These are phyloP conservation scores for Hanleya hanleyi DNA, from an alignment of 2,888 invertebrate genomes.

Conservation along the genomic window DNA sequence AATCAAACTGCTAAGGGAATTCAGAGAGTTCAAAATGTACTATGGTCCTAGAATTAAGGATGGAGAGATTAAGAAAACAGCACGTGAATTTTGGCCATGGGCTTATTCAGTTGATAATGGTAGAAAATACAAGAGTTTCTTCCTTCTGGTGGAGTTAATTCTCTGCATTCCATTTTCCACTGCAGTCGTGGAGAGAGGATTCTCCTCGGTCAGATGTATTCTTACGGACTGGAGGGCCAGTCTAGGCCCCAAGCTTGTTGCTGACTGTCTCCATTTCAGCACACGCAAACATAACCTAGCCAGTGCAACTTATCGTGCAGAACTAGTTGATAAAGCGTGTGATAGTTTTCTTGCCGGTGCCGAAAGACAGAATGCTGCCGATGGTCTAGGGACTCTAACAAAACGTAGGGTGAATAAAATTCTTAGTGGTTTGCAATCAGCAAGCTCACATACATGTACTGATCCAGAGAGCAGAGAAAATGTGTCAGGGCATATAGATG, in stretches of 20 bases:
- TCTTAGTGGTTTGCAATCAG: neutral
- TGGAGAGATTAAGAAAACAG: neutral
- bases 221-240: neutral
- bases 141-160: neutral
- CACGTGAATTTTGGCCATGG: neutral
- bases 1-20: neutral
- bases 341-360: neutral
- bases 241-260: neutral
- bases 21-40: neutral
- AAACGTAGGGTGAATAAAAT: neutral
- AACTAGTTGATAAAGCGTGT: neutral
- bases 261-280: neutral
- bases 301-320: neutral
- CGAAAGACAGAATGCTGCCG: neutral
- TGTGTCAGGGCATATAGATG: too few species aligned
- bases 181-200: neutral
- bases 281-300: neutral
- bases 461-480: too few species aligned
- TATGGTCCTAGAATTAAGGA: neutral
- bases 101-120: neutral
- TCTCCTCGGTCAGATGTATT: neutral
- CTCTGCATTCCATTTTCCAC: slow-evolving; percentile 4
- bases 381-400: neutral
- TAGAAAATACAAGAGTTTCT: neutral
- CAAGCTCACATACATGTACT: too few species aligned